phyloP scores from a whole-genome alignment of 2,113 vertebrate species.

The Callionymus lyra region DNA sequence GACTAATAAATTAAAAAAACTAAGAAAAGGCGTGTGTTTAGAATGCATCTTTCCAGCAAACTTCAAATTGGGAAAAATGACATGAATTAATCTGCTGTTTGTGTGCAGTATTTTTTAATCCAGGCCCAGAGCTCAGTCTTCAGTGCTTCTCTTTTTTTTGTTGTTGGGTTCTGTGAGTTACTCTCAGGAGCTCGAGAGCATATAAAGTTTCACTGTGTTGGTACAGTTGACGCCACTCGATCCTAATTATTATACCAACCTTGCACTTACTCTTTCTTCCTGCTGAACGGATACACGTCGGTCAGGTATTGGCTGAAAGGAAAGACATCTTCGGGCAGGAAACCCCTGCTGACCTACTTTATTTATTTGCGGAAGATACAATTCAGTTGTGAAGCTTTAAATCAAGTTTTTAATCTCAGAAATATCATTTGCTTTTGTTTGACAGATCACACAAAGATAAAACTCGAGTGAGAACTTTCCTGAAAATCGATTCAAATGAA shows the following conservation, averaged over 20 bases:
- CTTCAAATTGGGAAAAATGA: conserved; percentile 47
- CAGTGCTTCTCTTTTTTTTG: conserved; percentile 10
- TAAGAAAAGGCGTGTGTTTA: conserved; percentile 34
- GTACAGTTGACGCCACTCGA: conserved; percentile 11
- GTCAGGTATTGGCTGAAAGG: conserved; percentile 42
- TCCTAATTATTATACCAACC: conserved; percentile 19
- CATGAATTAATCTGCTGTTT: background rate
- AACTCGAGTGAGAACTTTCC: too few relatives aligned
- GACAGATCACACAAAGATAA: too few relatives aligned
- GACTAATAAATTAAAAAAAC: conserved; percentile 4
- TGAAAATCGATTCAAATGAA: too few relatives aligned
- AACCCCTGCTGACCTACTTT: conserved; percentile 68
- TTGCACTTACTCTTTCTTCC: conserved; percentile 3
- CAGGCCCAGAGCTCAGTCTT: conserved; percentile 25
- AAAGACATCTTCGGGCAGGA: conserved; percentile 52
- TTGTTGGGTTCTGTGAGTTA: conserved; percentile 6
- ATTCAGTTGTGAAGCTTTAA: conserved; percentile 26
- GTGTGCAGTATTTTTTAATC: conserved; percentile 29
- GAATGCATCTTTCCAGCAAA: conserved; percentile 38
- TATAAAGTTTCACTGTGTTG: conserved; percentile 16
- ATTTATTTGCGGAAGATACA: conserved; percentile 31
- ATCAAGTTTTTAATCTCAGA: too few relatives aligned
- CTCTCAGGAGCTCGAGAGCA: conserved; percentile 13
- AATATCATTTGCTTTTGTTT: too few relatives aligned
- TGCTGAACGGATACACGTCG: conserved; percentile 19